Base-by-base conservation (phyloP, 2,797 vertebrate genomes). In the Pseudomugil gertrudae region DNA sequence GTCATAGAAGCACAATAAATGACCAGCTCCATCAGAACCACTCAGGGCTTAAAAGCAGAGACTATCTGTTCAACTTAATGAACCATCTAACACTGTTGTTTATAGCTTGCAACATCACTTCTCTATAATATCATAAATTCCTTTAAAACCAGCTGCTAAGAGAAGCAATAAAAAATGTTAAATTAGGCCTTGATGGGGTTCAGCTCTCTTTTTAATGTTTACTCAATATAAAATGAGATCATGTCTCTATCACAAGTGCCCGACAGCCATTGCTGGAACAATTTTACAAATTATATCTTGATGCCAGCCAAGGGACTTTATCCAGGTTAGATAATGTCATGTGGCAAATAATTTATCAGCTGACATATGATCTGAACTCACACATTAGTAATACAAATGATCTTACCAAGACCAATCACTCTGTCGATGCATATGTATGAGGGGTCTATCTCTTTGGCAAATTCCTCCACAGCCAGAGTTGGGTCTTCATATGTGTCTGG, bases 401-500 rank as follows among this genome's bases (percentile, higher is more conserved):
- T 69, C 73, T 83, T 80, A 99, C 97, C 98, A 94, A 97, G 95
- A 55, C 97, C 98, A 69, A 99, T 99, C 73, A 99, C 98, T 90
- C 96, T 96, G 82, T 99, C 97, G 51, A 99, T 99, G 58, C 96
- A 96, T 74, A 99, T 99, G 83, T 95, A 95, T 57, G 97, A 96
- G 27, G 97, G 97, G 78, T 99, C 96, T 72, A 99, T 99, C 90
- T 99, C 97, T 89, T 96, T 97, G 69, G 97, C 94, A 84, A 99
- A 99, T 79, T 99, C 97, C 83, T 98, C 96, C 77, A 99, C 95
- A 62, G 98, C 98, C 81, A 98, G 95, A 24, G 96, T 93, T 47
- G 97, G 97, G 66, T 99, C 97, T 92, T 99, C 98, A 52, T 98
- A 99, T 0, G 97, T 97, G 77, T 98, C 97, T 26, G 98, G 98